phyloP scores from a whole-genome alignment of 2,797 vertebrate genomes.

The Phrynocephalus vlangalii region DNA sequence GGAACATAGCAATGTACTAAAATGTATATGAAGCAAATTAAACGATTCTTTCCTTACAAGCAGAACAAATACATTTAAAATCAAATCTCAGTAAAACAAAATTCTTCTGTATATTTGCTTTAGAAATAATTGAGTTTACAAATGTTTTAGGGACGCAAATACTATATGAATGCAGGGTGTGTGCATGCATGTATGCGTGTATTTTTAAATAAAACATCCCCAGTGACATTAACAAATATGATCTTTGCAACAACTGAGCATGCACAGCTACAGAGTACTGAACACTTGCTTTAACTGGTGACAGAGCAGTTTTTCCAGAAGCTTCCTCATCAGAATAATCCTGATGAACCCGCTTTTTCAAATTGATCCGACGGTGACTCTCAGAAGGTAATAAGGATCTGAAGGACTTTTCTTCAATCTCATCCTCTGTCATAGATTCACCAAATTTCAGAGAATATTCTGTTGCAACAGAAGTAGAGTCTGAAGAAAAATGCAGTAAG shows the following conservation, averaged over 20 bases:
- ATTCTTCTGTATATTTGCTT: neutral
- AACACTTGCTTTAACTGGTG: slow-evolving; percentile 75
- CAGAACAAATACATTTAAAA: no score
- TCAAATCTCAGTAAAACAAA: no score
- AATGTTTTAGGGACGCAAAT: neutral
- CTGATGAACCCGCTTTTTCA: slow-evolving; percentile 84
- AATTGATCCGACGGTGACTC: slow-evolving; percentile 91
- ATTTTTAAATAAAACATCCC: neutral
- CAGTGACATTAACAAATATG: neutral
- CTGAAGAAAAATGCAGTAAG: slow-evolving; percentile 64
- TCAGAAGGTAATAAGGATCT: slow-evolving; percentile 95
- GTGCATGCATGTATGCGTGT: no score
- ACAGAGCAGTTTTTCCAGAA: slow-evolving; percentile 74
- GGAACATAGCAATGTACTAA: no score
- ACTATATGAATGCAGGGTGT: no score
- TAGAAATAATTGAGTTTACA: neutral
- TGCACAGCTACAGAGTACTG: neutral
- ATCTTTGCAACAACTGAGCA: neutral
- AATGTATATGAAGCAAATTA: no score
- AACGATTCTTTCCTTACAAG: no score
- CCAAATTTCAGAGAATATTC: slow-evolving; percentile 95
- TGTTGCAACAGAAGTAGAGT: slow-evolving; percentile 87
- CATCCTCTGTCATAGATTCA: slow-evolving; percentile 96
- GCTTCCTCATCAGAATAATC: slow-evolving; percentile 91
- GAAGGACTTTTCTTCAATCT: slow-evolving; percentile 94